These are phyloP conservation scores for Zonitis immaculata DNA, from an alignment of 2,888 invertebrate species.

Conservation along the genomic window DNA sequence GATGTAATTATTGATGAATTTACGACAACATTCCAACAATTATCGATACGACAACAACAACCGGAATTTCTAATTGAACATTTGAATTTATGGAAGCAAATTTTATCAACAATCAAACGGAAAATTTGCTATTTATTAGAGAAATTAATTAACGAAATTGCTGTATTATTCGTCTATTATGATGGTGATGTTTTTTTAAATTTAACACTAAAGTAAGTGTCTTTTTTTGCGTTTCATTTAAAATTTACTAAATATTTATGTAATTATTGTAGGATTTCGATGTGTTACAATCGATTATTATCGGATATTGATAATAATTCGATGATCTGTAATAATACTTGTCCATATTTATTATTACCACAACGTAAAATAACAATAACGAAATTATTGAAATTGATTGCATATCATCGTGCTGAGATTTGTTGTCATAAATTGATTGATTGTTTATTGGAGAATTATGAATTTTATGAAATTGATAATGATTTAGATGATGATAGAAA, in stretches of 20 bases:
- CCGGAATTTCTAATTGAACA: slow-evolving; percentile 42
- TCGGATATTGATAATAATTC: slow-evolving; percentile 54
- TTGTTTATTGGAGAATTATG: slow-evolving; percentile 63
- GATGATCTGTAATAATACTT: slow-evolving; percentile 70
- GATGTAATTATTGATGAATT: slow-evolving; percentile 53
- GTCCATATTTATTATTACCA: slow-evolving; percentile 65
- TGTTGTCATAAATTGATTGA: slow-evolving; percentile 69
- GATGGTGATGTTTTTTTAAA: slow-evolving; percentile 56
- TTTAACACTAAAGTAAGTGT: slow-evolving; percentile 56
- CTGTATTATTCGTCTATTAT: slow-evolving; percentile 56
- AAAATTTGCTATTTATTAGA: slow-evolving; percentile 55
- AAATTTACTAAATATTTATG: not conserved
- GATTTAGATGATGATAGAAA: slow-evolving; percentile 50
- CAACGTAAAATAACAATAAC: slow-evolving; percentile 68
- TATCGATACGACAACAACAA: slow-evolving; percentile 38
- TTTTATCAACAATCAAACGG: slow-evolving; percentile 53
- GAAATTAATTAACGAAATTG: slow-evolving; percentile 54
- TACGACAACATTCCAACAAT: slow-evolving; percentile 51
- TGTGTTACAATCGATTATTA: slow-evolving; percentile 58
- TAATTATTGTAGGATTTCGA: slow-evolving; percentile 55
- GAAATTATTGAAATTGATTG: slow-evolving; percentile 68
- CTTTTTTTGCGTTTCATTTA: not conserved
- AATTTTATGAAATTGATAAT: slow-evolving; percentile 52
- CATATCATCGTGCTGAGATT: slow-evolving; percentile 63
- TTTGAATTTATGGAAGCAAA: slow-evolving; percentile 53